Evolutionary conservation across 2,113 vertebrate species (phyloP), one percentile per base, ranked within the genome.

Genomic region (Hippocampus barbouri): DNA sequence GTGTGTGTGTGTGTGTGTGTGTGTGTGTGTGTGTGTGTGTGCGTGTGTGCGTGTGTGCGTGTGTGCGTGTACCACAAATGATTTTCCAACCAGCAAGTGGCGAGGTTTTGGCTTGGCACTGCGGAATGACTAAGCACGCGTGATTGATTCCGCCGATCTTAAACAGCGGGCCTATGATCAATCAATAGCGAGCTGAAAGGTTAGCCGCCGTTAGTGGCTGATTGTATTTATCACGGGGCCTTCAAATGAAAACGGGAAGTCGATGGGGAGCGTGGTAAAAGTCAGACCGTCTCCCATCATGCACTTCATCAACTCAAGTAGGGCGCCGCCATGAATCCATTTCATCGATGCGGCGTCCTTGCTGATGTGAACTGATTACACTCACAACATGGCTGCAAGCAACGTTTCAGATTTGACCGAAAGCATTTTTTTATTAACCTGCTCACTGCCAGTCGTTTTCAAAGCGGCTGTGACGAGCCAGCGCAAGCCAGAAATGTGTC

Each of bases 121-220:
- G 56, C 38, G 66, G 47, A 43, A 71, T 23, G 27, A 63, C 78
- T 80, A 75, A 78, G 79, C 80, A 83, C 40, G 64, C 70, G 54
- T 73, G 72, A 90, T 88, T 85, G 90, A 92, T 92, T 90, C 77
- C 78, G 38, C 60, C 74, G 77, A 83, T 81, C 68, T 70, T 80
- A 76, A 90, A 88, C 88, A 85, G 78, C 87, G 79, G 60, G 66
- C 76, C 79, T 82, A 10, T 88, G 79, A 86, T 87, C 81, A 77
- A 70, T 88, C 82, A 88, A 85, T 87, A 72, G 71, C 67, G 56
- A 60, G 41, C 63, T 25, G 69, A 81, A 72, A 80, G 75, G 77
- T 74, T 74, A 84, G 76, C 63, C 8, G 82, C 75, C 79, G 77
- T 83, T 81, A 68, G 49, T 75, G 59, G 66, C 34, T 70, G 76